Evolutionary conservation across 2,797 vertebrate species (phyloP).

Genomic region (Erpetoichthys calabaricus): DNA sequence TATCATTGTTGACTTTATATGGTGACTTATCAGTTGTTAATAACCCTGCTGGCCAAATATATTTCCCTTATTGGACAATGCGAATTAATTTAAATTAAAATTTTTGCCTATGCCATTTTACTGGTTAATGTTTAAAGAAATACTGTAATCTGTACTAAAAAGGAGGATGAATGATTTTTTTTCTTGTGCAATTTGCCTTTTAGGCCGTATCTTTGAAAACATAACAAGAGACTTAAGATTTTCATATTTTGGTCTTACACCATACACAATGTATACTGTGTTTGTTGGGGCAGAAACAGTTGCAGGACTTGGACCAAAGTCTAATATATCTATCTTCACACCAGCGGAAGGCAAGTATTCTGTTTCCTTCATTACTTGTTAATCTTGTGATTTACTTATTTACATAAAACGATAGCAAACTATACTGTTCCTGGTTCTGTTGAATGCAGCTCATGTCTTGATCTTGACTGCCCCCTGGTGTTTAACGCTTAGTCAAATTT

Average conservation of each 20-base stretch:
- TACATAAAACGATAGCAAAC: background rate
- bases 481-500: no score
- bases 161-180: no score
- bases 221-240: slow-evolving; percentile 70
- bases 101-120: no score
- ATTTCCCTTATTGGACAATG: no score
- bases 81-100: no score
- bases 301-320: slow-evolving; percentile 68
- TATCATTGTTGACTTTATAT: no score
- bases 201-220: slow-evolving; percentile 74
- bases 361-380: background rate
- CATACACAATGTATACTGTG: slow-evolving; percentile 66
- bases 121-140: no score
- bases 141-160: no score
- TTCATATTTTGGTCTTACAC: slow-evolving; percentile 57
- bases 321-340: slow-evolving; percentile 55
- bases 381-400: slow-evolving; percentile 1
- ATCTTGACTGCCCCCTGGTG: slow-evolving; percentile 9
- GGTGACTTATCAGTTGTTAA: no score
- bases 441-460: background rate
- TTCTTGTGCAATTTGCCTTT: background rate
- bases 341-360: slow-evolving; percentile 62
- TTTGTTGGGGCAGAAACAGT: slow-evolving; percentile 66
- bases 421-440: background rate
- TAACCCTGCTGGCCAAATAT: no score